Conservation (phyloP, 2,888 invertebrate genomes). For the Lasioglossum vierecki region DNA sequence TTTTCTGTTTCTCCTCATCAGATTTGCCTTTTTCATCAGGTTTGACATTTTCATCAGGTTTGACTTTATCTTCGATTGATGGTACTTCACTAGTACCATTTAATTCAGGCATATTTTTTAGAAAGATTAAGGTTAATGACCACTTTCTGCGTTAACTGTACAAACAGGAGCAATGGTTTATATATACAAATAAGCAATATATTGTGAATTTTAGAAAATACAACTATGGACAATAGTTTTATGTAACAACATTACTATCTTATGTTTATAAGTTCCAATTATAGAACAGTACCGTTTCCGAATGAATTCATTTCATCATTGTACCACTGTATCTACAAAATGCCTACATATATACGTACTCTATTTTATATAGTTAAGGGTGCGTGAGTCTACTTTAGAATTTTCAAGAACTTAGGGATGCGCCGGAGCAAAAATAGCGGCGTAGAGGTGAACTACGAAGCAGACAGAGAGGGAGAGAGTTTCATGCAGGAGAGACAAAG, state of each 20-base stretch:
- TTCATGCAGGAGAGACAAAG: too few species aligned
- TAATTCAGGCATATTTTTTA: constrained; percentile 33
- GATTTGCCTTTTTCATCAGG: not conserved
- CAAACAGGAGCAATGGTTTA: not conserved
- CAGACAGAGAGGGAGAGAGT: too few species aligned
- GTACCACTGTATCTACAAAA: too few species aligned
- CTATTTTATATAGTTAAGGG: too few species aligned
- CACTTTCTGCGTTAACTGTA: not conserved
- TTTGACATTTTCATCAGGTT: not conserved
- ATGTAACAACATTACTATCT: not conserved
- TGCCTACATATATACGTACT: too few species aligned
- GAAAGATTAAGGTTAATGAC: not conserved
- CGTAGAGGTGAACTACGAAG: too few species aligned
- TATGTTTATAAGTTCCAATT: too few species aligned
- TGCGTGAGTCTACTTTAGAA: too few species aligned
- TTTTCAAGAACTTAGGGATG: too few species aligned
- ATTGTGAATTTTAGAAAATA: not conserved
- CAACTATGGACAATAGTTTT: not conserved
- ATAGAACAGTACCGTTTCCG: too few species aligned
- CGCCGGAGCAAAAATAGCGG: too few species aligned
- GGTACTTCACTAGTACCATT: not conserved
- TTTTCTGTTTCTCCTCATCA: not conserved
- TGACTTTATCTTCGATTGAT: not conserved
- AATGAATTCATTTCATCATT: too few species aligned
- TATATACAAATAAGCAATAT: constrained; percentile 10